phyloP scores from a whole-genome alignment of 2,888 invertebrate species.

The Disparrhopalites patrizii region DNA sequence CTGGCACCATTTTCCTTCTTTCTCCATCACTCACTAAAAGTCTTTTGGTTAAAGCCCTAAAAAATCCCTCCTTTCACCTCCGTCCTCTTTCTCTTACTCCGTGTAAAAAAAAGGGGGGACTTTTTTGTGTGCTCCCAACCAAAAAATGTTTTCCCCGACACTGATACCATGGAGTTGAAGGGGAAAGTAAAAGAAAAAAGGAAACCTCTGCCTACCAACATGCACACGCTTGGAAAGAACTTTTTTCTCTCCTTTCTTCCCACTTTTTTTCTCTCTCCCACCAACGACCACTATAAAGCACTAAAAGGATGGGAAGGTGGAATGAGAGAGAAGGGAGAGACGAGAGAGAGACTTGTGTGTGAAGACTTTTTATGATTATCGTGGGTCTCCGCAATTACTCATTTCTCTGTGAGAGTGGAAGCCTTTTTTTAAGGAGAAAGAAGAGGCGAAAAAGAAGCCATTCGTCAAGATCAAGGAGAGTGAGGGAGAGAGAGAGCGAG shows the following conservation, averaged over 20 bases:
- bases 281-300: no score
- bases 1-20: conserved; percentile 3
- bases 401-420: no score
- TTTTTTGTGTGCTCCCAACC: no score
- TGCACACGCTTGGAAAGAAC: background rate
- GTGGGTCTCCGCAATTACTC: conserved; percentile 44
- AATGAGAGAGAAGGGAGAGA: background rate
- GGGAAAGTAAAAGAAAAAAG: background rate
- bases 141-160: background rate
- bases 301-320: background rate
- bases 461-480: conserved; percentile 47
- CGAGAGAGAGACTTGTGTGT: background rate
- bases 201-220: background rate
- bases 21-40: background rate
- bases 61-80: no score
- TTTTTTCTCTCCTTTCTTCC: no score
- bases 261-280: no score
- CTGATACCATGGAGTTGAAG: background rate
- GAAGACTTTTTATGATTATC: conserved; percentile 38
- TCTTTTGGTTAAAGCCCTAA: no score
- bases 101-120: no score
- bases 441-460: conserved; percentile 44
- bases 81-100: no score
- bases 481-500: no score
- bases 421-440: no score